Evolutionary conservation across 2,888 invertebrate species (phyloP).

Genomic region (Acanthosoma haemorrhoidale): DNA sequence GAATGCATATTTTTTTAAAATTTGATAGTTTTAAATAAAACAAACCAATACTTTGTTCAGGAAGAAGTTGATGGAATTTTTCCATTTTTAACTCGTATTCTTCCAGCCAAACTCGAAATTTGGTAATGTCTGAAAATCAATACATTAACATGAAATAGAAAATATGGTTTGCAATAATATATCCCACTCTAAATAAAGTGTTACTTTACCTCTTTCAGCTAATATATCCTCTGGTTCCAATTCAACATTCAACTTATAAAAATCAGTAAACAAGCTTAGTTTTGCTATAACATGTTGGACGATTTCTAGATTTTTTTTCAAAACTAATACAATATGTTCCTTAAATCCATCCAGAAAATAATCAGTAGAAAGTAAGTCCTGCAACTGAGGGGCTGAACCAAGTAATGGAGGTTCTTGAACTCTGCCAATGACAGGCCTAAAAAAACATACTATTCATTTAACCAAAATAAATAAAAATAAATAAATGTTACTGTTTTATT

Average conservation of each 20-base stretch:
- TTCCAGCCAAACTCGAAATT: constrained; percentile 62
- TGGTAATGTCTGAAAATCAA: constrained; percentile 51
- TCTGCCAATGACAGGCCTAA: constrained; percentile 74
- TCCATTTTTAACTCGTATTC: constrained; percentile 65
- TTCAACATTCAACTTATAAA: constrained; percentile 12
- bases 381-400: constrained; percentile 46
- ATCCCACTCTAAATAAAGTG: background rate
- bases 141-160: constrained; percentile 1
- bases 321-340: background rate
- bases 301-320: background rate
- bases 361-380: background rate
- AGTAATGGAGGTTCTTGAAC: constrained; percentile 72
- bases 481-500: background rate
- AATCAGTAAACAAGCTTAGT: background rate
- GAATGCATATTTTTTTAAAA: constrained; percentile 66
- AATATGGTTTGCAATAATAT: background rate
- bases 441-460: constrained; percentile 35
- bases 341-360: background rate
- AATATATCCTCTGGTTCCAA: background rate
- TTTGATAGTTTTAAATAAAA: constrained; percentile 62
- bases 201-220: background rate
- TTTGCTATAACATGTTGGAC: background rate
- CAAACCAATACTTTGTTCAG: constrained; percentile 66
- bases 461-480: background rate
- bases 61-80: constrained; percentile 60